These are phyloP conservation scores for Limnephilus lunatus DNA, from an alignment of 2,888 invertebrate species.

Conservation along the genomic window DNA sequence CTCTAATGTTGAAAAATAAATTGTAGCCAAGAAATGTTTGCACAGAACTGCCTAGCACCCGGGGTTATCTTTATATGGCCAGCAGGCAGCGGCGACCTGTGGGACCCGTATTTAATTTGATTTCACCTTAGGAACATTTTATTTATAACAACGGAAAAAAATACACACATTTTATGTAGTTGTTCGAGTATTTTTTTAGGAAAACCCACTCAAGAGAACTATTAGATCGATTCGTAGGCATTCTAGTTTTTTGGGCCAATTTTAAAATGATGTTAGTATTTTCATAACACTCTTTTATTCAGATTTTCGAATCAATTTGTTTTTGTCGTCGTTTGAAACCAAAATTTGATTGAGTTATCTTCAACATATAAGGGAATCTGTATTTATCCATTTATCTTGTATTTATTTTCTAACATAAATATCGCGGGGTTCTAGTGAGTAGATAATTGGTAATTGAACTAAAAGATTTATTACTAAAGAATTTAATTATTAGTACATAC, in stretches of 20 bases:
- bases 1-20: constrained; percentile 24
- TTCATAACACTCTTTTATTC: not conserved
- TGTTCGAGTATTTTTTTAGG: not conserved
- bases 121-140: constrained; percentile 6
- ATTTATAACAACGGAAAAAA: not conserved
- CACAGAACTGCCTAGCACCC: not conserved
- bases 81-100: constrained; percentile 8
- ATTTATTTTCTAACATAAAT: not conserved
- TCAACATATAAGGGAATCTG: no score
- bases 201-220: not conserved
- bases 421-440: not conserved
- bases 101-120: constrained; percentile 19
- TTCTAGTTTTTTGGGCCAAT: not conserved
- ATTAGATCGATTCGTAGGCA: not conserved
- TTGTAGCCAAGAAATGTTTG: constrained; percentile 16
- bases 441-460: not conserved
- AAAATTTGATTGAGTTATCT: no score
- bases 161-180: not conserved
- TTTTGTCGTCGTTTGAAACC: not conserved
- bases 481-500: not conserved
- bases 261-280: not conserved
- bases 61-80: constrained; percentile 31
- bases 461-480: not conserved
- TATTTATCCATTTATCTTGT: no score
- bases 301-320: not conserved